These are phyloP conservation scores for Neolamprologus fasciatus DNA, from an alignment of 2,113 vertebrate genomes.

Conservation along the genomic window DNA sequence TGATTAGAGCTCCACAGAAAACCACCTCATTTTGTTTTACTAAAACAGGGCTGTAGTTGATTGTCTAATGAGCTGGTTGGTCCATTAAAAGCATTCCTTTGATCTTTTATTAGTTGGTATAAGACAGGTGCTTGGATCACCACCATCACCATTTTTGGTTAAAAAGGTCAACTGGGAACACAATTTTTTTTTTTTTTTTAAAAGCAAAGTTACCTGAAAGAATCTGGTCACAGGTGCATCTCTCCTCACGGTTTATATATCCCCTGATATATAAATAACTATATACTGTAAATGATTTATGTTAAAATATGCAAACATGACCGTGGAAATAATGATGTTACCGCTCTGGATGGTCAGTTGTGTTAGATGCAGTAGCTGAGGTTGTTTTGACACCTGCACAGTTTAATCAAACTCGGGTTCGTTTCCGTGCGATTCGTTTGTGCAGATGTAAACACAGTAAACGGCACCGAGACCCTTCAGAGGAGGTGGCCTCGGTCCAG, in stretches of 20 bases:
- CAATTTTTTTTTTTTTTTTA: not conserved
- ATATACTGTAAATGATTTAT: not conserved
- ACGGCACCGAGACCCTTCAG: not conserved
- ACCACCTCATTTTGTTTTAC: not conserved
- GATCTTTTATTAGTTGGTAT: not conserved
- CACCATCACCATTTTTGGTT: not conserved
- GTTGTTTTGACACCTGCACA: not conserved
- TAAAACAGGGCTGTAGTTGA: not conserved
- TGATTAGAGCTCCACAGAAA: not conserved
- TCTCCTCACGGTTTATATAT: not conserved
- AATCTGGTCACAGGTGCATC: not conserved
- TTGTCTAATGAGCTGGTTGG: not conserved
- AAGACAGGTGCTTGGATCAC: not conserved
- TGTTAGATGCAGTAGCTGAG: not conserved
- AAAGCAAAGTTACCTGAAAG: not conserved
- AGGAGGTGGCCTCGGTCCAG: not conserved
- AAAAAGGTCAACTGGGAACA: not conserved
- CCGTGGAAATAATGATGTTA: not conserved
- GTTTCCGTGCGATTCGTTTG: not conserved
- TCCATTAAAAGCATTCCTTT: not conserved
- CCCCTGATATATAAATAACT: not conserved
- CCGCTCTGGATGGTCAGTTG: not conserved
- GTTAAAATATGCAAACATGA: not conserved
- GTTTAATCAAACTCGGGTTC: not conserved
- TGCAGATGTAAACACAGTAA: not conserved